Base-by-base conservation (phyloP, 2,113 vertebrate genomes). In the Xenotilapia flavipinnis region DNA sequence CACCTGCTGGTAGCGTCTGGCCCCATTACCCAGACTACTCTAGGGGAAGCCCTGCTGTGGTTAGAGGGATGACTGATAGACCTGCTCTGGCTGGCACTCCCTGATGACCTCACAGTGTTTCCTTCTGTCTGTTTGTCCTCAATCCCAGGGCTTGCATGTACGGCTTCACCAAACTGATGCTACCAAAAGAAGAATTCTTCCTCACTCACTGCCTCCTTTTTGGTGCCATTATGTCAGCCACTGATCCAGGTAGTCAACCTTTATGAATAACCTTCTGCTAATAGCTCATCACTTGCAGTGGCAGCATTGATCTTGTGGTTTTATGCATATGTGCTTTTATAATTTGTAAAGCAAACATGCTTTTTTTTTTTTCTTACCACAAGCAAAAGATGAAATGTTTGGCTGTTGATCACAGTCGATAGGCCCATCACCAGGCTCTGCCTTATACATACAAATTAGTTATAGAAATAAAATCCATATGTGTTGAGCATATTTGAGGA, bases 161-260 rank as follows among this genome's bases (percentile, higher is more conserved):
- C 26, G 97, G 97, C 31, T 97, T 97, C 95, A 96, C 97, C 91
- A 97, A 96, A 82, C 96, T 96, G 42, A 97, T 97, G 96, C 86
- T 95, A 28, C 89, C 95, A 91, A 93, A 90, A 42, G 94, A 94
- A 90, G 96, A 97, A 92, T 97, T 98, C 93, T 94, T 95, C 89
- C 97, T 98, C 91, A 97, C 95, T 9, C 97, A 98, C 92, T 98
- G 97, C 83, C 96, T 98, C 60, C 95, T 97, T 92, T 98, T 98
- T 87, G 97, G 97, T 62, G 97, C 97, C 0, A 93, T 98, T 93
- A 97, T 98, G 93, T 98, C 97, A 80, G 96, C 97, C 87, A 97
- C 97, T 90, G 97, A 98, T 91, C 97, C 97, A 97, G 97, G 98
- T 98, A 97, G 92, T 70, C 40, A 26, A 79, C 40, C 33, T 83